phyloP scores from a whole-genome alignment of 2,113 vertebrate species.

The Lasiurus cinereus region DNA sequence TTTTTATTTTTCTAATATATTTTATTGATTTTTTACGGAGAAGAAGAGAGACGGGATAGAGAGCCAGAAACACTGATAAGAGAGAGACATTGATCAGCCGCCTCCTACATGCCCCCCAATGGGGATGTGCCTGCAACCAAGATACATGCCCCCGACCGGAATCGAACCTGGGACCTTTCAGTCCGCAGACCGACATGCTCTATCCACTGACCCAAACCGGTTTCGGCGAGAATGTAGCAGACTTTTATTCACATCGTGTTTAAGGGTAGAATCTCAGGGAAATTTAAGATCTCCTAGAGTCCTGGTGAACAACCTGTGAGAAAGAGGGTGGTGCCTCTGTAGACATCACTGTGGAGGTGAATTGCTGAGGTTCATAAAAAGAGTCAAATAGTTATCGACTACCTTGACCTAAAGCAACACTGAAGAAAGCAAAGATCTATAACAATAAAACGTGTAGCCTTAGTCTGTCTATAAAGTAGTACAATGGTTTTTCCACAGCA shows the following conservation, averaged over 20 bases:
- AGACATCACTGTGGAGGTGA: background rate
- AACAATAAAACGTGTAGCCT: background rate
- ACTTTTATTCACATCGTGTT: background rate
- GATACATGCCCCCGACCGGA: too few relatives aligned
- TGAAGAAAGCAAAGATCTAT: background rate
- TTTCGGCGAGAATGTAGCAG: too few relatives aligned
- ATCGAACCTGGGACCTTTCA: too few relatives aligned
- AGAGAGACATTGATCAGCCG: too few relatives aligned
- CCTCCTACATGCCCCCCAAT: too few relatives aligned
- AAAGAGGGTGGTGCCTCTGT: background rate
- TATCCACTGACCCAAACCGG: too few relatives aligned
- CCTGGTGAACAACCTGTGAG: background rate
- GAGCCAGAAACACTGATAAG: too few relatives aligned
- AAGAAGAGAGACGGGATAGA: too few relatives aligned
- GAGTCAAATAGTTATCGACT: background rate
- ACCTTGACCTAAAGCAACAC: background rate
- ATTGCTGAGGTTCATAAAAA: background rate
- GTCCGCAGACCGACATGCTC: too few relatives aligned
- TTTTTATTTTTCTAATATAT: too few relatives aligned
- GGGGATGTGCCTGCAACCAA: too few relatives aligned
- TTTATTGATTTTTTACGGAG: too few relatives aligned
- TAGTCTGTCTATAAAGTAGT: background rate
- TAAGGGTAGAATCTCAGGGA: background rate
- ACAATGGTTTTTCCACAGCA: background rate
- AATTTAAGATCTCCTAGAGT: background rate